A percentile compares a stretch with the other conserved stretches of the same genome.
Conservation (phyloP, 2,888 invertebrate genomes). For the Trichacis sp. region DNA sequence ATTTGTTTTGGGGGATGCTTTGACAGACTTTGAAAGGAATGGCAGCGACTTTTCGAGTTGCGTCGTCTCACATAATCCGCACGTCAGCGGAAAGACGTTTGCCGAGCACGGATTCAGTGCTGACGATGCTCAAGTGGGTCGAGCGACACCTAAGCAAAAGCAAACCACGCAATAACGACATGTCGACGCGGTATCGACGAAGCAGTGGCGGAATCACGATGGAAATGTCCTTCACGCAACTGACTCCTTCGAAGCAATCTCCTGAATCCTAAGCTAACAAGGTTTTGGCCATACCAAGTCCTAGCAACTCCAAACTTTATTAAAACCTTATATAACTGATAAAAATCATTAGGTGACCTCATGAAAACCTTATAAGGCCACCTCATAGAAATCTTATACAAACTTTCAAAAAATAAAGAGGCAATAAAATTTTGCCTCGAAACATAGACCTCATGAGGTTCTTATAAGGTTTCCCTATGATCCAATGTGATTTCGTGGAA, state of each 20-base stretch:
- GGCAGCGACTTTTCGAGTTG: slow-evolving; percentile 92
- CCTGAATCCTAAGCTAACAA: not conserved
- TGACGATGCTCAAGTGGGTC: slow-evolving; percentile 91
- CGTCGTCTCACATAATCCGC: slow-evolving; percentile 85
- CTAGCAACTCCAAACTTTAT: no score
- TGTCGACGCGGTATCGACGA: slow-evolving; percentile 61
- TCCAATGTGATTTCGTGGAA: no score
- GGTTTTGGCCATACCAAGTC: no score
- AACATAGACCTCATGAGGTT: no score
- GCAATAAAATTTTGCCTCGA: no score
- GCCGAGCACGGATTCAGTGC: slow-evolving; percentile 89
- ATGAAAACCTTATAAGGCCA: no score
- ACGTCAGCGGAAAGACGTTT: slow-evolving; percentile 89
- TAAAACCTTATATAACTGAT: no score
- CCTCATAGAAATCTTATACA: no score
- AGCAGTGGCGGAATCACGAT: slow-evolving; percentile 78
- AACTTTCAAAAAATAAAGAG: no score
- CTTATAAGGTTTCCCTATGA: no score
- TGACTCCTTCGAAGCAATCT: slow-evolving; percentile 13
- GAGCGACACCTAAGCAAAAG: slow-evolving; percentile 85
- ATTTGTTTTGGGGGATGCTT: no score
- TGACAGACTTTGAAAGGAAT: slow-evolving; percentile 88
- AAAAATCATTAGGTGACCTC: no score
- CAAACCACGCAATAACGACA: slow-evolving; percentile 74
- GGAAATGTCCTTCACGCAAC: slow-evolving; percentile 79